Evolutionary conservation across 53 echinoderm and acorn worm genomes (phyloP).

Genomic region (Henricia sp.): DNA sequence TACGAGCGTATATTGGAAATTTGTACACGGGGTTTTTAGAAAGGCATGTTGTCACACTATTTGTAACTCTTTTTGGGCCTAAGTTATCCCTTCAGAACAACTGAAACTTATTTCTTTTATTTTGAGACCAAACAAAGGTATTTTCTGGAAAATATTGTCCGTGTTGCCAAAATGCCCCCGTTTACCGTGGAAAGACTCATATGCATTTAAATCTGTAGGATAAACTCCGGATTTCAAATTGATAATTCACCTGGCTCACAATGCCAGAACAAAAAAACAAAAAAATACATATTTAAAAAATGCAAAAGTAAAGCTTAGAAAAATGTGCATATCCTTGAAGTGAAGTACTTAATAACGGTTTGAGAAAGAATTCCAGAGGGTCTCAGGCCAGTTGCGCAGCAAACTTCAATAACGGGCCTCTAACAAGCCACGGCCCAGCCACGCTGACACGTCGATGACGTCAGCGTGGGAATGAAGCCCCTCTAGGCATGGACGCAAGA

Average conservation of each 20-base stretch:
- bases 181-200: too few relatives aligned
- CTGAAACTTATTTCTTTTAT: too few relatives aligned
- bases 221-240: neutral
- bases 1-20: too few relatives aligned
- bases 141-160: neutral
- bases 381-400: neutral
- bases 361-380: conserved; percentile 21
- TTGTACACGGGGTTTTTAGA: too few relatives aligned
- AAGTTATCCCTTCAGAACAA: too few relatives aligned
- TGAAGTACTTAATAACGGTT: neutral
- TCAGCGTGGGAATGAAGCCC: conserved; percentile 5
- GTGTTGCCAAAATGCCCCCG: neutral
- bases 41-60: too few relatives aligned
- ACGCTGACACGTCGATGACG: conserved; percentile 34
- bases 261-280: neutral
- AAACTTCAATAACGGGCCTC: conserved; percentile 17
- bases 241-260: neutral
- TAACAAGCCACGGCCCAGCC: conserved; percentile 8
- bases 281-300: neutral
- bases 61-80: too few relatives aligned
- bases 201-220: neutral
- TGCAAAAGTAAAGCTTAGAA: neutral
- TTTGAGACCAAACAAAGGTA: too few relatives aligned
- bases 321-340: conserved; percentile 6
- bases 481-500: conserved; percentile 20